Base-by-base conservation (phyloP, 2,797 vertebrate genomes). In the Eulemur rubriventer region DNA sequence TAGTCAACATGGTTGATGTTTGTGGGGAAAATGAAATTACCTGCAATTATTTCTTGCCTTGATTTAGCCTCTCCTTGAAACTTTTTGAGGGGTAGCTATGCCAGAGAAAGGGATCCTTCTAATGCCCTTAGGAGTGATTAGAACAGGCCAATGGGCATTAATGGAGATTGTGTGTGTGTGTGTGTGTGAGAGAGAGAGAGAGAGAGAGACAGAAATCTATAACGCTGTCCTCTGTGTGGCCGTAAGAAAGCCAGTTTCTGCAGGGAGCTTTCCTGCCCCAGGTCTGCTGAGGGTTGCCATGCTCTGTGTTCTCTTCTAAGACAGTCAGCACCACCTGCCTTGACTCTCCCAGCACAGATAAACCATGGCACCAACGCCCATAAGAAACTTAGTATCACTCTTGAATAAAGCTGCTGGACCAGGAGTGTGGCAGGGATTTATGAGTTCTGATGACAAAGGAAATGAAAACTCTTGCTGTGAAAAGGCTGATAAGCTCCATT, bases 1-100 rank as follows among this genome's bases (percentile, higher is more conserved):
- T 78, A 84, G n/a, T 43, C 87, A 96, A 81, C 28, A 67, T 72
- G n/a, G 50, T 72, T 67, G 69, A 63, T 78, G 6, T 81, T 81
- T 43, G 13, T 95, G 35, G 11, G 55, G 46, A 81, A 81, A 92
- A 94, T 82, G 41, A 85, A 91, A 69, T 94, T 63, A 59, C 41
- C 13, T 78, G 6, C 5, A 18, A 76, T 96, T 69, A 65, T 33
- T 81, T 63, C 50, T 63, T 94, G 24, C 55, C 57, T 73, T 67
- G 76, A 91, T 61, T 35, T 55, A 41, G 20, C 48, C 28, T 86
- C 22, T 57, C 13, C 43, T 61, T 67, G 55, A 73, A 9, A 46
- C 10, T 65, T 55, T 4, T n/a, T 61, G 35, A 82, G 7, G 28
- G 33, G 5, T 28, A 43, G 6, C 33, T 67, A 35, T 61, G n/a